Evolutionary conservation across 2,113 vertebrate genomes (phyloP), one percentile per base, ranked within the genome.

Genomic region (Meriones unguiculatus): DNA sequence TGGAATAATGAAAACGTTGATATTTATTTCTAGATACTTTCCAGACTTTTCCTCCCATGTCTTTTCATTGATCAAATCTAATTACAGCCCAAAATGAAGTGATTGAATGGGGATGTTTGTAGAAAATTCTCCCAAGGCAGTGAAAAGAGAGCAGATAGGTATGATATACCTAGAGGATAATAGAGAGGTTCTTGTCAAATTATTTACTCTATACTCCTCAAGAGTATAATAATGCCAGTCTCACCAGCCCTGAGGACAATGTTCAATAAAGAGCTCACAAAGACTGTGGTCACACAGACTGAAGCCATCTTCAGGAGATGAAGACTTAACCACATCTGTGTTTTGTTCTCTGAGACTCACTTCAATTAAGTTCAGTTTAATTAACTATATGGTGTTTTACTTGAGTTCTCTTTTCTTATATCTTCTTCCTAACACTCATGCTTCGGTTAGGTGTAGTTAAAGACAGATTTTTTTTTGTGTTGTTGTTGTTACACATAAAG

Each of bases 11-110:
- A 28, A 57, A 7, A 86, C 35, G 7, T 78, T 69, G 13, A 41
- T 50, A 9, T 14, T 72, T 50, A 32, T 50, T 90, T 54, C 9
- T 35, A 67, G 54, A 59, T 35, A 64, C 1, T 35, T 2, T n/a
- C 24, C 7, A 50, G 0, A n/a, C 9, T 75, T n/a, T 52, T 64
- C 0, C 4, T 73, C 10, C 2, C 10, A 28, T 5, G 17, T 15
- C 2, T 57, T 94, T 50, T 12, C 35, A 35, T 62, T 69, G 85
- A 62, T 3, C 14, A 87, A 91, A 65, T 11, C 4, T 41, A 57
- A 38, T 35, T 84, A 28, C 41, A 87, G 1, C 14, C 35, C 54
- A 78, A 65, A 20, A 1, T 7, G 24, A 73, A 50, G 7, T 69
- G 20, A 1, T 28, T 59, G 13, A 86, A 67, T 52, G 9, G 59